phyloP scores from a whole-genome alignment of 2,113 vertebrate species.

The Paramormyrops kingsleyae region DNA sequence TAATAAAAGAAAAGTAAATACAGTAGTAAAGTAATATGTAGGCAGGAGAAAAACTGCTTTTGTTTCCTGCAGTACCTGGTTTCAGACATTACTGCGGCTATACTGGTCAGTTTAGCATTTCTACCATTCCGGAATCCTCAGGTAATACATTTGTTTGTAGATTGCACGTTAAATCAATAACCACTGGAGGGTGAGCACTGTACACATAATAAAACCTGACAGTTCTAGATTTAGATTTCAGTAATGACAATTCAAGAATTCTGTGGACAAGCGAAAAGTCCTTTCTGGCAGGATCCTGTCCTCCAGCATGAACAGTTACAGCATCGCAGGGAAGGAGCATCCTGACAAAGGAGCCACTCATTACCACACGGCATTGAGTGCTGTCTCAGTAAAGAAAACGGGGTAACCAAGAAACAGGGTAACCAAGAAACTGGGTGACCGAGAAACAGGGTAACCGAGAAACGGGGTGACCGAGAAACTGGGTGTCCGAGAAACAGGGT shows the following conservation, averaged over 20 bases:
- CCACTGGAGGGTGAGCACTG: conserved; percentile 42
- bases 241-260: conserved; percentile 48
- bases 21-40: neutral
- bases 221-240: conserved; percentile 49
- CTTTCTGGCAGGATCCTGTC: conserved; percentile 4
- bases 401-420: neutral
- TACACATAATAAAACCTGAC: conserved; percentile 49
- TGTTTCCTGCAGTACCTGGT: neutral
- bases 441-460: neutral
- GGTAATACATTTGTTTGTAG: conserved; percentile 64
- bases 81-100: conserved; percentile 49
- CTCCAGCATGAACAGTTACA: neutral
- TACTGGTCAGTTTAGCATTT: conserved; percentile 58
- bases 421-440: too few species aligned
- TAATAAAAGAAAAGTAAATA: conserved; percentile 7
- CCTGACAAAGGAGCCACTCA: neutral
- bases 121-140: conserved; percentile 46
- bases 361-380: neutral
- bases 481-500: neutral
- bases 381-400: neutral
- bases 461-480: neutral
- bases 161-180: conserved; percentile 61
- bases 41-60: neutral
- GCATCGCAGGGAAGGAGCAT: neutral
- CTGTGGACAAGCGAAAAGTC: conserved; percentile 29